Evolutionary conservation across 2,888 invertebrate species (phyloP), one percentile per base, ranked within the genome.

Genomic region (Erpobdella octoculata): DNA sequence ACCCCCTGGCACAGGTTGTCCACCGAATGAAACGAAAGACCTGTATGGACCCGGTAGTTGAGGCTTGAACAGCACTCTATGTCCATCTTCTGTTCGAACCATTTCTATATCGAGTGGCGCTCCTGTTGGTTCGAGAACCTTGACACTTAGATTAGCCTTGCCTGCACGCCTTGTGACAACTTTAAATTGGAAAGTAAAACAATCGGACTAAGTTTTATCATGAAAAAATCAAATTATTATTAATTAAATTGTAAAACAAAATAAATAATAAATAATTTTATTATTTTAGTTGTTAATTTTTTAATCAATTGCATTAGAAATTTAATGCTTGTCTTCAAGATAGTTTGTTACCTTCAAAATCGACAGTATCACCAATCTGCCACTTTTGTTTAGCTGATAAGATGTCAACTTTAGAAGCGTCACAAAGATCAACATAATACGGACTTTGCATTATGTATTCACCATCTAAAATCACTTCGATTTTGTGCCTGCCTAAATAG

Each of bases 331-430:
- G 21, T 3, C 46, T n/a, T 46, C 46, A 46, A 1, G 3, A 46
- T n/a, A 53, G 53, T n/a, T n/a, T n/a, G n/a, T 53, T 9, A 62
- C 62, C 62, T 62, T 62, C 62, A 33, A 62, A 62, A 31, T 62
- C 62, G 18, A 62, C 62, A 1, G 62, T n/a, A 3, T 62, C 31
- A n/a, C 62, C 62, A 33, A 31, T 1, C 1, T 33, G 33, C 62
- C 62, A 62, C 33, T 33, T 35, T 35, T 62, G 62, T 12, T 35
- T 62, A 35, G 62, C 62, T 3, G 62, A 62, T 2, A 62, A 33
- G 12, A 62, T 33, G 62, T 35, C 35, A 35, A 62, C 62, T 35
- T 62, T 62, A 8, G 62, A 62, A 33, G 35, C 62, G 15, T 62
- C 62, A 12, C 33, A 15, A 62, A 62, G 62, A 35, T 62, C 62